Evolutionary conservation across 1,140 invertebrate species (phyloP).

Genomic region (Drosophila paulistorum): DNA sequence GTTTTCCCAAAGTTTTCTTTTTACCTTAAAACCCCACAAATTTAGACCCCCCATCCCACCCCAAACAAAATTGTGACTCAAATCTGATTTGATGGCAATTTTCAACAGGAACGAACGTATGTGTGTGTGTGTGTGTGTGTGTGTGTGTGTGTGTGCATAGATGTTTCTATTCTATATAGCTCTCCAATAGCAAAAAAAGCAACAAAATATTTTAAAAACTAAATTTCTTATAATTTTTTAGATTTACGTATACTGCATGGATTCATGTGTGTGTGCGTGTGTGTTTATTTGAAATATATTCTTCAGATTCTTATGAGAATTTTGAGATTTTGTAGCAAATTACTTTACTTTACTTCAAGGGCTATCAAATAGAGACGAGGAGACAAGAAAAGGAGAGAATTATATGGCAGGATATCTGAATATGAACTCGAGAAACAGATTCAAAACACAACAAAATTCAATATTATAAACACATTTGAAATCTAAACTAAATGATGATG

Average conservation of each 20-base stretch:
- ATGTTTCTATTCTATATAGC: background rate
- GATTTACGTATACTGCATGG: constrained; percentile 10
- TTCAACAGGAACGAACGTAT: background rate
- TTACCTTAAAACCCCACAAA: too few species aligned
- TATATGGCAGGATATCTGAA: too few species aligned
- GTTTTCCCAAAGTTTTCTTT: background rate
- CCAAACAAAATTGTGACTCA: constrained; percentile 5
- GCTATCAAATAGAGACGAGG: background rate
- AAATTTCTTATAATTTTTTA: background rate
- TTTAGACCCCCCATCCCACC: background rate
- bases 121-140: background rate
- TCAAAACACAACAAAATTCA: too few species aligned
- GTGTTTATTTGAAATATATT: constrained; percentile 2
- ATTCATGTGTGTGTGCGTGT: constrained; percentile 6
- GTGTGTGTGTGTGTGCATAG: background rate
- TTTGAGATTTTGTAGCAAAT: constrained; percentile 36
- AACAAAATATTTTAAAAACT: constrained; percentile 14
- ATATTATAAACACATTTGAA: too few species aligned
- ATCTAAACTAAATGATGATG: too few species aligned
- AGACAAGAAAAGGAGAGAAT: background rate
- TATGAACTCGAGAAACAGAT: too few species aligned
- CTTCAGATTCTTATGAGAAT: constrained; percentile 26
- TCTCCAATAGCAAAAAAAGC: constrained; percentile 3
- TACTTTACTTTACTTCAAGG: background rate
- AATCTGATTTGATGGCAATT: constrained; percentile 11